phyloP scores from a whole-genome alignment of 1,140 invertebrate species.

The Reticulitermes speratus region DNA sequence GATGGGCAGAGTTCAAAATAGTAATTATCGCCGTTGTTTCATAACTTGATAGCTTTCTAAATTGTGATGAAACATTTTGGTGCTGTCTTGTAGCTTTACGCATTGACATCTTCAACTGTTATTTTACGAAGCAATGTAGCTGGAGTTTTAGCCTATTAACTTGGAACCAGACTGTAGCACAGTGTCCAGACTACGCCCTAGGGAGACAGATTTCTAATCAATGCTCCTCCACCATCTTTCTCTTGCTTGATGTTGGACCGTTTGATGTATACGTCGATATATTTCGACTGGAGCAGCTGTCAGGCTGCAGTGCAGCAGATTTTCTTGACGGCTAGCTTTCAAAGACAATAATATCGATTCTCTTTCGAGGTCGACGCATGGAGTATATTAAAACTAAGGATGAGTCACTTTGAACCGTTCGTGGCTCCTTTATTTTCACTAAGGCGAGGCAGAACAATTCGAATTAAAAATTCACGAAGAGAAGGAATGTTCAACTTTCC shows the following conservation, averaged over 20 bases:
- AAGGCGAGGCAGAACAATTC: neutral
- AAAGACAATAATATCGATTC: neutral
- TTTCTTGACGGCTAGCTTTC: neutral
- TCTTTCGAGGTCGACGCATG: neutral
- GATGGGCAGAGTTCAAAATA: too few species aligned
- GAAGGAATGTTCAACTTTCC: neutral
- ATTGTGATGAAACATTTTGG: too few species aligned
- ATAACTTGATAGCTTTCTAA: too few species aligned
- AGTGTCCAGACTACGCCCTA: neutral
- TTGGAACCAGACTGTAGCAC: too few species aligned
- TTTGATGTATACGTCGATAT: neutral
- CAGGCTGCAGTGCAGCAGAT: neutral
- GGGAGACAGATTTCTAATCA: neutral
- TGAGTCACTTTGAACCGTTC: neutral
- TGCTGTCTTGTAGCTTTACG: too few species aligned
- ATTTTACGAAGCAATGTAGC: too few species aligned
- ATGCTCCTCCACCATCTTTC: neutral
- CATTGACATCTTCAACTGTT: too few species aligned
- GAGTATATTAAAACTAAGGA: neutral
- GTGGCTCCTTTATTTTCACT: too few species aligned
- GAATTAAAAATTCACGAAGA: neutral
- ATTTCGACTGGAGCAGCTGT: neutral
- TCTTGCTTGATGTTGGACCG: too few species aligned
- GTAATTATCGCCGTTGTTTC: too few species aligned
- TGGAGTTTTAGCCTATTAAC: too few species aligned